A percentile compares a stretch with the other conserved stretches of the same genome.
Evolutionary conservation across 2,888 invertebrate species (phyloP).

Genomic region (Tanytarsus gracilentus): DNA sequence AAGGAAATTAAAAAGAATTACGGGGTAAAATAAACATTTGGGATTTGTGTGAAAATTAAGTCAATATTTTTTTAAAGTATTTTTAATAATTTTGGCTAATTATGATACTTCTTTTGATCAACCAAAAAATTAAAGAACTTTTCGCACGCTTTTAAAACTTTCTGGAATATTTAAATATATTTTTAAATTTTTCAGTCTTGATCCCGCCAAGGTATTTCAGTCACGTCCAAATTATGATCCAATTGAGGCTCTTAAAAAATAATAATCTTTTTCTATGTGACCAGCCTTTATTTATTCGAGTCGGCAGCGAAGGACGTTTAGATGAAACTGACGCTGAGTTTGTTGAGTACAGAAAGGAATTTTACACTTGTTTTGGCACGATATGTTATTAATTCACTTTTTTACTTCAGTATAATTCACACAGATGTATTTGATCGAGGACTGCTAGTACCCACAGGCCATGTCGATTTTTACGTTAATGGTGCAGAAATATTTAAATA

Average conservation of each 20-base stretch:
- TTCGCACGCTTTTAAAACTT: too few relatives aligned
- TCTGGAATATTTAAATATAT: conserved; percentile 31
- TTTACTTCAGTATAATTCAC: conserved; percentile 45
- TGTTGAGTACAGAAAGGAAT: conserved; percentile 44
- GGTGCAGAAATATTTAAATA: conserved; percentile 50
- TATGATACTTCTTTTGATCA: too few relatives aligned
- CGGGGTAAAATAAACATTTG: conserved; percentile 42
- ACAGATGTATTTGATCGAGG: conserved; percentile 52
- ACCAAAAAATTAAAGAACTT: too few relatives aligned
- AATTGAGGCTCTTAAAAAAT: background rate
- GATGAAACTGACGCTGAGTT: conserved; percentile 51
- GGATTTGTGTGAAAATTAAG: too few relatives aligned
- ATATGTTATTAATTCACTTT: background rate
- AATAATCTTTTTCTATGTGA: background rate
- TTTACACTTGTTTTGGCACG: background rate
- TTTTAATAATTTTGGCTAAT: too few relatives aligned
- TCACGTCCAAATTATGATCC: background rate
- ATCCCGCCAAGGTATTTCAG: conserved; percentile 48
- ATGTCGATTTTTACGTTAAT: conserved; percentile 52
- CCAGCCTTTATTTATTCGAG: conserved; percentile 49
- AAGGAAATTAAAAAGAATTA: conserved; percentile 45
- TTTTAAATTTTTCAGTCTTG: conserved; percentile 44
- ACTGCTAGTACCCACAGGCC: conserved; percentile 47
- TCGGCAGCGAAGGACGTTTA: conserved; percentile 44
- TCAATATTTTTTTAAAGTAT: too few relatives aligned